These are phyloP conservation scores for Ophthalmotilapia sp. DNA, from an alignment of 2,113 vertebrate genomes.

Conservation along the genomic window DNA sequence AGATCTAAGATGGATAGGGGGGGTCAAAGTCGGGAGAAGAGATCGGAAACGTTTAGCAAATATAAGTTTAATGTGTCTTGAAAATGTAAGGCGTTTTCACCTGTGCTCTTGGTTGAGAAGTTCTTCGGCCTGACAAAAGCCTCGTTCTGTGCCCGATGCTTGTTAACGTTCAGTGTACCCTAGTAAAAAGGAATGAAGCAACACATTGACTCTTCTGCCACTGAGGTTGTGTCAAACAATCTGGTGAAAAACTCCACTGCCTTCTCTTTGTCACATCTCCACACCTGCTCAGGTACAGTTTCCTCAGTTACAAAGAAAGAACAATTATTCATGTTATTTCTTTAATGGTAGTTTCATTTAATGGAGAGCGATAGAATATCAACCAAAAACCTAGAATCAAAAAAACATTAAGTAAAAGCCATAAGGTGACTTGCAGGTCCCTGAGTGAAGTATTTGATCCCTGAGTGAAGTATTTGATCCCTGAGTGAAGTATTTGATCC, in stretches of 20 bases:
- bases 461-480: background rate
- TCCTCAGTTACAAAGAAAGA: background rate
- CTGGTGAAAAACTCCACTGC: background rate
- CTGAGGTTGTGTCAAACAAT: background rate
- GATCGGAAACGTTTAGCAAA: background rate
- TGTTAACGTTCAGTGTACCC: constrained; percentile 87
- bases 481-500: background rate
- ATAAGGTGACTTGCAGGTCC: background rate
- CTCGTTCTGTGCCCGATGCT: constrained; percentile 84
- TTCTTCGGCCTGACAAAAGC: constrained; percentile 81
- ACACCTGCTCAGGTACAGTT: background rate
- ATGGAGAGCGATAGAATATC: background rate
- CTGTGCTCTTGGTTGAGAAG: constrained; percentile 78
- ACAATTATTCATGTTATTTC: background rate
- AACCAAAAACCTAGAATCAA: background rate
- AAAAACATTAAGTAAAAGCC: background rate
- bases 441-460: background rate
- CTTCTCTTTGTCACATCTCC: background rate
- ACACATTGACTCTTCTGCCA: background rate
- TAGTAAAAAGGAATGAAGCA: constrained; percentile 27
- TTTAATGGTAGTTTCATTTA: background rate
- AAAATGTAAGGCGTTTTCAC: constrained; percentile 40
- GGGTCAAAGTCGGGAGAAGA: background rate
- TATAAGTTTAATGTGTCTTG: background rate
- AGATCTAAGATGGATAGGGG: constrained; percentile 63